Base-by-base conservation (phyloP, 2,113 vertebrate species). In the Castor canadensis region DNA sequence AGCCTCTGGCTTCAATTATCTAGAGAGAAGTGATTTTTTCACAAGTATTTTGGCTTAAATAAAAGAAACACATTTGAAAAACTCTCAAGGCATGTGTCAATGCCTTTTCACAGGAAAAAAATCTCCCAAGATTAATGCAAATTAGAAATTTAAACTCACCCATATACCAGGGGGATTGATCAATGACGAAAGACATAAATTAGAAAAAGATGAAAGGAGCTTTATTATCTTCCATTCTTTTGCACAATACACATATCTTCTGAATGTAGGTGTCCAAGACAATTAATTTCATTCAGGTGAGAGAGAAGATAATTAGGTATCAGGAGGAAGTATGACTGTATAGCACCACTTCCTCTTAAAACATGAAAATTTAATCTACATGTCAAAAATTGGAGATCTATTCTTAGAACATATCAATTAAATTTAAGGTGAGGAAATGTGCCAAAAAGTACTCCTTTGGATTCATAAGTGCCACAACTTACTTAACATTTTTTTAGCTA, bases 271-370 rank as follows among this genome's bases (percentile, higher is more conserved):
- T 85, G 66, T 88, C 72, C 58, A 69, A 38, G 60, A 93, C 49
- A 96, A 88, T 91, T 97, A 91, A 91, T 93, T 88, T 95, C 26
- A 77, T 17, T 95, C 49, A 84, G 87, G 49, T 95, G 76, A 96
- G 54, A 7, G 54, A 79, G 67, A 91, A 91, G 64, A 85, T 95
- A 95, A 95, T 94, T 93, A 94, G 56, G n/a, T 79, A 93, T 80
- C 71, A 87, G 40, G 24, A 95, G 76, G 49, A 93, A 95, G 20
- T 49, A 87, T 49, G 28, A 38, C 40, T 87, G 35, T 54, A 40
- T 3, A 67, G 56, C 12, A 93, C n/a, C 30, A 87, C 79, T 87
- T 93, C 58, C 64, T 75, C 56, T 75, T 47, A 84, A 94, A 92
- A 80, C 95, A 58, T 67, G 54, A 90, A 95, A 81, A 91, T 73